These are phyloP conservation scores for Fragum sueziense DNA, from an alignment of 2,888 invertebrate species.

Conservation along the genomic window DNA sequence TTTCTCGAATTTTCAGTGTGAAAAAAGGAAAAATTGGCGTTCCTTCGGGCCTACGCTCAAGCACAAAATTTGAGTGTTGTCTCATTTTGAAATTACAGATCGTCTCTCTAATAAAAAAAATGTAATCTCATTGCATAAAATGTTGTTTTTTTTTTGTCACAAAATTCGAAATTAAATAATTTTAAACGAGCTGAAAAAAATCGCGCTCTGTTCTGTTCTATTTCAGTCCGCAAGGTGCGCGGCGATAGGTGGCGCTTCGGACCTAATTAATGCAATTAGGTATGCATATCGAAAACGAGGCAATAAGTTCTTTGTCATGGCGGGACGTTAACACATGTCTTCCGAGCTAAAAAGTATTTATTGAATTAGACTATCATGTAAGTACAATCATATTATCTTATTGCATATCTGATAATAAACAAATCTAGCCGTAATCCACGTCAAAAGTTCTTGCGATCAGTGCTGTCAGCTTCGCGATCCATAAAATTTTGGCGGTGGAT, in stretches of 20 bases:
- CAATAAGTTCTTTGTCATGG: conserved; percentile 75
- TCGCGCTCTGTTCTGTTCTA: background rate
- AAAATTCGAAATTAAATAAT: too few species aligned
- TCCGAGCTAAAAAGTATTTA: conserved; percentile 63
- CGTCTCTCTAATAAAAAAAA: too few species aligned
- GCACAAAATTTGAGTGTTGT: too few species aligned
- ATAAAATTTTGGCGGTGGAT: conserved; percentile 55
- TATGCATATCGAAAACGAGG: conserved; percentile 75
- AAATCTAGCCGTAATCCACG: background rate
- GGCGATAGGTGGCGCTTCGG: conserved; percentile 67
- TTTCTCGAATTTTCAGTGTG: too few species aligned
- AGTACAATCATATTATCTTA: conserved; percentile 55
- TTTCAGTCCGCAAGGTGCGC: conserved; percentile 5
- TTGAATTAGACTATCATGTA: conserved; percentile 63
- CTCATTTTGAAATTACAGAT: too few species aligned
- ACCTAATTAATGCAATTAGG: conserved; percentile 74
- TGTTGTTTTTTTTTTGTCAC: too few species aligned
- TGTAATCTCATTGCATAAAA: too few species aligned
- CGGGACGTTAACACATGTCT: conserved; percentile 78
- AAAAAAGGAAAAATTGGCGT: too few species aligned
- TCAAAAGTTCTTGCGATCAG: conserved; percentile 32
- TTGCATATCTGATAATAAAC: conserved; percentile 1
- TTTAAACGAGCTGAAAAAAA: too few species aligned
- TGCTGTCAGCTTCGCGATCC: conserved; percentile 42
- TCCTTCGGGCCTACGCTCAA: too few species aligned